These are phyloP conservation scores for Temnopleurus reevesii DNA, from an alignment of 53 echinoderm and acorn worm species.

Conservation along the genomic window DNA sequence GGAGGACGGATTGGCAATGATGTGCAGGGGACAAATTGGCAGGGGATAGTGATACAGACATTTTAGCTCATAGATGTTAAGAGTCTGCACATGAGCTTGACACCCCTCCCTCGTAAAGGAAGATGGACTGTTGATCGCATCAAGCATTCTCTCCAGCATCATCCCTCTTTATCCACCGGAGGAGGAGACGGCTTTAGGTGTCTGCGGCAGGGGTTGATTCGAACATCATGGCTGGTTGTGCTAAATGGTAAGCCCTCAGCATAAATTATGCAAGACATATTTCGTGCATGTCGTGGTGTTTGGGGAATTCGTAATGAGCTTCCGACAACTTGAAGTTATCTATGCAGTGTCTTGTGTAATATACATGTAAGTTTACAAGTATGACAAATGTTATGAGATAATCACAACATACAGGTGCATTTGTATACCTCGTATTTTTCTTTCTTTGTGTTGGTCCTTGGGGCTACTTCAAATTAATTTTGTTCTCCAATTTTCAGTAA, in stretches of 20 bases:
- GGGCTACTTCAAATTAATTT: no score
- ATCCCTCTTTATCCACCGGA: not conserved
- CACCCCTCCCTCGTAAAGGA: not conserved
- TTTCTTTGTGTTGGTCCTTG: no score
- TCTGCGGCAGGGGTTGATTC: not conserved
- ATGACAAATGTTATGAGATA: no score
- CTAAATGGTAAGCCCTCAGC: slow-evolving; percentile 35
- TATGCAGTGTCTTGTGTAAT: no score
- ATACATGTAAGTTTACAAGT: no score
- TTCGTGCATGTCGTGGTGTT: not conserved
- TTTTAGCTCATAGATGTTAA: not conserved
- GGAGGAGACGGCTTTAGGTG: not conserved
- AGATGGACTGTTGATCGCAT: not conserved
- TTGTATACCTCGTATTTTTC: no score
- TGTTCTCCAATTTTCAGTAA: no score
- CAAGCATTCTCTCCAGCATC: not conserved
- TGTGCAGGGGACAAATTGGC: not conserved
- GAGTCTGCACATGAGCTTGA: not conserved
- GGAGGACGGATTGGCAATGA: not conserved
- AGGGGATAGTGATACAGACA: not conserved
- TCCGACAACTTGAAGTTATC: not conserved
- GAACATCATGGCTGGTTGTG: not conserved
- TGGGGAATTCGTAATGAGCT: not conserved
- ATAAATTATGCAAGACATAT: slow-evolving; percentile 7
- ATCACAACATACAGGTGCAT: no score